phyloP scores from a whole-genome alignment of 2,888 invertebrate genomes.

The Drosophila borealis region DNA sequence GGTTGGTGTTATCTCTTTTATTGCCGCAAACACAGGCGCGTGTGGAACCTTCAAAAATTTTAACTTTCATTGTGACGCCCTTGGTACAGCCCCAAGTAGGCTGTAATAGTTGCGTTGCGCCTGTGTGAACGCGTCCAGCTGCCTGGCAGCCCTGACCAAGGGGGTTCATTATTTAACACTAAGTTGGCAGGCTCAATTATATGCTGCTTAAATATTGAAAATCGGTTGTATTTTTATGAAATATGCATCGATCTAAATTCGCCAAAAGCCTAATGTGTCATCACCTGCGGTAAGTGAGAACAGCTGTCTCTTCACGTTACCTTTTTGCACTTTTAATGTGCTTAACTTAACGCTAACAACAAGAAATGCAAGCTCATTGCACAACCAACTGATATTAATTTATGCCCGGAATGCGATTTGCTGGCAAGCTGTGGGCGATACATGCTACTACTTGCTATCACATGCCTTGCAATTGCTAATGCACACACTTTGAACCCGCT shows the following conservation, averaged over 20 bases:
- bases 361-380: slow-evolving; percentile 11
- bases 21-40: not conserved
- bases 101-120: not conserved
- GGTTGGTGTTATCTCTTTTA: slow-evolving; percentile 23
- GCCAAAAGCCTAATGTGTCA: slow-evolving; percentile 15
- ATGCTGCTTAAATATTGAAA: slow-evolving; percentile 35
- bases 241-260: slow-evolving; percentile 26
- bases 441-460: not conserved
- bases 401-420: slow-evolving; percentile 37
- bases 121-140: slow-evolving; percentile 45
- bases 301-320: slow-evolving; percentile 41
- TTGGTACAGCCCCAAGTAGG: slow-evolving; percentile 3
- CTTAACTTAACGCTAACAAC: slow-evolving; percentile 9
- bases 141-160: slow-evolving; percentile 29
- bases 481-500: slow-evolving; percentile 35
- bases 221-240: slow-evolving; percentile 22
- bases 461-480: slow-evolving; percentile 12
- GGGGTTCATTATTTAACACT: slow-evolving; percentile 26
- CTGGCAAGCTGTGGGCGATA: slow-evolving; percentile 42
- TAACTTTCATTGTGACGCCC: slow-evolving; percentile 11
- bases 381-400: slow-evolving; percentile 31
- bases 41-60: slow-evolving; percentile 8
- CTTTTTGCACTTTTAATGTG: slow-evolving; percentile 28
- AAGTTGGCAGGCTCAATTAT: slow-evolving; percentile 14
- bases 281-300: slow-evolving; percentile 9